Evolutionary conservation across 2,113 vertebrate genomes (phyloP).

Genomic region (Bufo bufo): DNA sequence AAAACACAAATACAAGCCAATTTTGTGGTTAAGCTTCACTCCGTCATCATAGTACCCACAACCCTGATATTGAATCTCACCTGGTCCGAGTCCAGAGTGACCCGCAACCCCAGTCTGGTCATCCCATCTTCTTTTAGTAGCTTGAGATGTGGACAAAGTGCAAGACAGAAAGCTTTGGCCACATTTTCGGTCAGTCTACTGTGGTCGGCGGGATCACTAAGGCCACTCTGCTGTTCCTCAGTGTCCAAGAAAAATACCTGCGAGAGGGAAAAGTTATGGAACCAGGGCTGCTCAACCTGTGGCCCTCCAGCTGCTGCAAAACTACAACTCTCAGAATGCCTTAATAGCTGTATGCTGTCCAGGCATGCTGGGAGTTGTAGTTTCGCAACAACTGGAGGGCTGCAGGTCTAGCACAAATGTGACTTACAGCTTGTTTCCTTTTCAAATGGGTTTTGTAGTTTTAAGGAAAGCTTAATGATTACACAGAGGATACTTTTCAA

Average conservation of each 20-base stretch:
- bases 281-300: no score
- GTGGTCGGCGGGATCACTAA: conserved; percentile 95
- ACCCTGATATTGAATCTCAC: conserved; percentile 66
- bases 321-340: no score
- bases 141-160: conserved; percentile 93
- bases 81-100: conserved; percentile 94
- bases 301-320: no score
- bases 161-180: conserved; percentile 92
- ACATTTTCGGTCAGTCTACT: conserved; percentile 94
- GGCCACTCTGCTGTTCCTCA: conserved; percentile 86
- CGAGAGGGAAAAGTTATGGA: background rate
- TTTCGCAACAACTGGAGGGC: no score
- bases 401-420: no score
- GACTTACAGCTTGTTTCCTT: no score
- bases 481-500: no score
- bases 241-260: conserved; percentile 96
- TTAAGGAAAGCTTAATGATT: no score
- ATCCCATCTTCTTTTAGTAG: conserved; percentile 96
- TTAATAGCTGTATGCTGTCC: no score
- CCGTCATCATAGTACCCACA: background rate
- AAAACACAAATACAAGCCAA: background rate
- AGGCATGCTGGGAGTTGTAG: no score
- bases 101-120: conserved; percentile 92
- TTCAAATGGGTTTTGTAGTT: no score
- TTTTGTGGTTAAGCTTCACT: background rate